Percentiles rank a stretch among this genome's conserved stretches.
phyloP scores from a whole-genome alignment of 2,797 vertebrate genomes.

The Myripristis jacobus region DNA sequence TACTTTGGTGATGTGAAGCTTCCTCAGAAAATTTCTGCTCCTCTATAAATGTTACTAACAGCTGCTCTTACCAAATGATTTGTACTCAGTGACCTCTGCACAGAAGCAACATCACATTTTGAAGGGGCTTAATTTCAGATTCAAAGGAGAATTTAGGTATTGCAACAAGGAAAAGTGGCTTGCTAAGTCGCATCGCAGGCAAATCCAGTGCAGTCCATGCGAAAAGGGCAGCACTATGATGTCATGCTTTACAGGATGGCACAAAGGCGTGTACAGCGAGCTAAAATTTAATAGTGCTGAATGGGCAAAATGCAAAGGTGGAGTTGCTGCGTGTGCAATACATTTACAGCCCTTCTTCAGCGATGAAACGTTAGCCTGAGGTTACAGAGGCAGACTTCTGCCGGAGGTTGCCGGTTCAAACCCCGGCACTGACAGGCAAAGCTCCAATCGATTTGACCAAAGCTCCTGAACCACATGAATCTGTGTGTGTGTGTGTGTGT shows the following conservation, averaged over 20 bases:
- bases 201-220: constrained; percentile 4
- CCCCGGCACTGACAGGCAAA: constrained; percentile 27
- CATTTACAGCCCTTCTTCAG: constrained; percentile 24
- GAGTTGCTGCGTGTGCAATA: constrained; percentile 73
- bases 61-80: constrained; percentile 55
- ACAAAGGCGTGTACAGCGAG: constrained; percentile 55
- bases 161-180: background rate
- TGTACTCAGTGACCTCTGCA: constrained; percentile 74
- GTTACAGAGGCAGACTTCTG: constrained; percentile 37
- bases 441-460: constrained; percentile 7
- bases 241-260: constrained; percentile 67
- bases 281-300: constrained; percentile 67
- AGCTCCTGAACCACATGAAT: too few relatives aligned
- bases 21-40: constrained; percentile 22
- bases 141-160: constrained; percentile 27
- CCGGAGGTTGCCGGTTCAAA: constrained; percentile 49
- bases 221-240: constrained; percentile 59
- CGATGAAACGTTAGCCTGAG: constrained; percentile 36
- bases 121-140: constrained; percentile 54
- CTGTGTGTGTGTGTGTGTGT: too few relatives aligned
- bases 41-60: constrained; percentile 51
- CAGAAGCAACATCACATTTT: constrained; percentile 49
- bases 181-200: constrained; percentile 23
- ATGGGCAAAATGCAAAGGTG: constrained; percentile 64
- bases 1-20: constrained; percentile 1